Percentiles rank a stretch among this genome's conserved stretches.
These are phyloP conservation scores for Thereuonema tuberculata DNA, from an alignment of 1,140 invertebrate genomes.

Conservation along the genomic window DNA sequence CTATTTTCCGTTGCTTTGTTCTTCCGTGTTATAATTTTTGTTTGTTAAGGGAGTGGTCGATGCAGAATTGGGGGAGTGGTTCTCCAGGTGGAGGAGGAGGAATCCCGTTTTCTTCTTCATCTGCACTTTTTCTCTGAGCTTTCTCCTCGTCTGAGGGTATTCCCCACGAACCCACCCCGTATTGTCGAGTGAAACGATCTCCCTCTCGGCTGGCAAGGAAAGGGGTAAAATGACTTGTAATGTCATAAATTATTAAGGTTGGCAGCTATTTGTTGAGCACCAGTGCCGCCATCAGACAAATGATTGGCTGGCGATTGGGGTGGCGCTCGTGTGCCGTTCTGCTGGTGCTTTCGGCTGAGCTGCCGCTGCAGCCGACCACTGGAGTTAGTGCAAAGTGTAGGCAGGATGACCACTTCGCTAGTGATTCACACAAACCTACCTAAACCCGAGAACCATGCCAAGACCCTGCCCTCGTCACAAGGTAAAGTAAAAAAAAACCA, in stretches of 20 bases:
- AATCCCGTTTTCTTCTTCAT: too few species aligned
- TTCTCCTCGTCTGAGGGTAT: too few species aligned
- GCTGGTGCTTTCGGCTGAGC: background rate
- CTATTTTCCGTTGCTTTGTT: too few species aligned
- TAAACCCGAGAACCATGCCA: background rate
- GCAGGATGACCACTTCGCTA: conserved; percentile 1
- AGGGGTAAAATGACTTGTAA: conserved; percentile 1
- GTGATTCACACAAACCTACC: background rate
- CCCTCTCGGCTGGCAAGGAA: too few species aligned
- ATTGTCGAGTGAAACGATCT: too few species aligned
- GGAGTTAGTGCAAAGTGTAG: background rate
- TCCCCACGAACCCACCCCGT: too few species aligned
- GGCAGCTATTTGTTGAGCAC: background rate
- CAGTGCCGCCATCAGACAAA: background rate
- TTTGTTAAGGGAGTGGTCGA: too few species aligned
- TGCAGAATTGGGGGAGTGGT: too few species aligned
- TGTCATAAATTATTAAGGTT: background rate
- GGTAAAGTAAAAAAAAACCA: too few species aligned
- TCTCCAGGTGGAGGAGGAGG: too few species aligned
- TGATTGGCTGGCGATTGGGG: background rate
- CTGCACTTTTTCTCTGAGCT: too few species aligned
- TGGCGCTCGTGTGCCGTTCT: background rate
- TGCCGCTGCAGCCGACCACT: background rate
- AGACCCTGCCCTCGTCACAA: background rate
- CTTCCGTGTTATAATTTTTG: too few species aligned